phyloP scores from a whole-genome alignment of 2,113 vertebrate species.

The Tachysurus fulvidraco region DNA sequence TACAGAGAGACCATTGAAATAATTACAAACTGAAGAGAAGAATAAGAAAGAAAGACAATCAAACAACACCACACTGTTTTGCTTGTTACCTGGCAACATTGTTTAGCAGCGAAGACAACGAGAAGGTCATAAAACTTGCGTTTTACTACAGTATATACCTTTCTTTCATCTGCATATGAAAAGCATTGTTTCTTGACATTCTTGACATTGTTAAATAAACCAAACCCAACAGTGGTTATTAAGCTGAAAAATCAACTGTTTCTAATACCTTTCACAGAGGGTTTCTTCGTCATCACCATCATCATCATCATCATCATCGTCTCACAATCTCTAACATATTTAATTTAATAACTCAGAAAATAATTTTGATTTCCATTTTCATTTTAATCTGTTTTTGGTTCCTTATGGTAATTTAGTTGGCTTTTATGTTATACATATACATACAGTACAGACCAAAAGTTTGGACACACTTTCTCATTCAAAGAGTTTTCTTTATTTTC shows the following conservation, averaged over 20 bases:
- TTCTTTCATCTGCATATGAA: not conserved
- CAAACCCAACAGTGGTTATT: not conserved
- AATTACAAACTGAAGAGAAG: constrained; percentile 39
- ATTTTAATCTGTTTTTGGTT: not conserved
- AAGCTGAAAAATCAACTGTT: not conserved
- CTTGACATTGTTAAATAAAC: not conserved
- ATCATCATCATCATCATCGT: not conserved
- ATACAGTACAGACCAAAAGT: no score
- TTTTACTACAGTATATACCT: not conserved
- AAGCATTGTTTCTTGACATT: not conserved
- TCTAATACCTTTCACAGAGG: not conserved
- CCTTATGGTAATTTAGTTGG: not conserved
- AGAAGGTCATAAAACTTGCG: constrained; percentile 51
- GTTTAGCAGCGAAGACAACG: constrained; percentile 30
- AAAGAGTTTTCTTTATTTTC: no score
- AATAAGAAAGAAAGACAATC: constrained; percentile 19
- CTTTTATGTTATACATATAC: no score
- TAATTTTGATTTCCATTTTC: not conserved
- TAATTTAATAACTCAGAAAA: not conserved
- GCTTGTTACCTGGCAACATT: constrained; percentile 51
- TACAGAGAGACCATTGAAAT: constrained; percentile 49
- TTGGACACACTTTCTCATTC: no score
- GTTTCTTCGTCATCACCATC: not conserved
- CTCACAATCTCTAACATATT: not conserved
- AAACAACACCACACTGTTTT: constrained; percentile 45